These are phyloP conservation scores for Coptodon bakossiorum DNA, from an alignment of 2,113 vertebrate genomes.

Conservation along the genomic window DNA sequence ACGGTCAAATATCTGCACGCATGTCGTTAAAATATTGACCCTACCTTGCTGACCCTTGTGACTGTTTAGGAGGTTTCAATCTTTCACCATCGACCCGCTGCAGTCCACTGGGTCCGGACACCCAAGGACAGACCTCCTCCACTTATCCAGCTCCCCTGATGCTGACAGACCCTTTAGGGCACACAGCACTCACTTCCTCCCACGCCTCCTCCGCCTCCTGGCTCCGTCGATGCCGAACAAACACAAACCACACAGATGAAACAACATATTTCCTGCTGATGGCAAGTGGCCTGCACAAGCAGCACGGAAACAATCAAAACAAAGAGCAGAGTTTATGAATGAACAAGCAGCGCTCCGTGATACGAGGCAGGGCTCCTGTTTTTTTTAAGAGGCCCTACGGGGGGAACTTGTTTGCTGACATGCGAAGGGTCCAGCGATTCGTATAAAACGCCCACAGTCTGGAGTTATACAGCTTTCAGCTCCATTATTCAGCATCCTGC, in stretches of 20 bases:
- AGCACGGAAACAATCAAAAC: neutral
- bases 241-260: neutral
- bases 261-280: neutral
- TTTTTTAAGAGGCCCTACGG: neutral
- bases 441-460: constrained; percentile 6
- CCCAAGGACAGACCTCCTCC: neutral
- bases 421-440: neutral
- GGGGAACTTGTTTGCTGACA: neutral
- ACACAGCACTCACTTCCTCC: neutral
- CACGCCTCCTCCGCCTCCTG: neutral
- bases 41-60: constrained; percentile 8
- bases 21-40: constrained; percentile 13
- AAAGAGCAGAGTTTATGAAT: constrained; percentile 39
- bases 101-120: neutral
- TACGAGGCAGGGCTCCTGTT: neutral
- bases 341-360: neutral
- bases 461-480: neutral
- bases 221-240: neutral
- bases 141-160: neutral
- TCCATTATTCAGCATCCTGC: constrained; percentile 30
- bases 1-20: neutral
- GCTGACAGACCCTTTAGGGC: neutral
- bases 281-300: neutral
- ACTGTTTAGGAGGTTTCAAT: constrained; percentile 6
- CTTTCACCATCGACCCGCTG: constrained; percentile 8